Base-by-base conservation (phyloP, 2,888 invertebrate species). In the Mellilla xanthometata region DNA sequence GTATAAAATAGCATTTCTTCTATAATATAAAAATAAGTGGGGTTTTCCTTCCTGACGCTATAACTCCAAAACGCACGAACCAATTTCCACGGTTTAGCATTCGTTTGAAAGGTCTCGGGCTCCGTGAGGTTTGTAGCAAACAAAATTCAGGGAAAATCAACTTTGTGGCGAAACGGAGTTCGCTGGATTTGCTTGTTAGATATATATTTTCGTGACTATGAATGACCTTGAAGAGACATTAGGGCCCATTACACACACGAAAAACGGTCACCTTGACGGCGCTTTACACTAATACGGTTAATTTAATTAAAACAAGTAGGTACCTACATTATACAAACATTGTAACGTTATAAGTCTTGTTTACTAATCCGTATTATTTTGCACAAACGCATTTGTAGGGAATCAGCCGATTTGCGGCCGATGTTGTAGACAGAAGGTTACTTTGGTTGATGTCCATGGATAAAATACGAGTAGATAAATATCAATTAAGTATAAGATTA, bases 351-450 rank as follows among this genome's bases (percentile, higher is more conserved):
- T 39, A 36, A 41, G 36, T 47, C 13, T 34, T 7, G 38, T 26
- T 38, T 39, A 48, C 40, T 33, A 42, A 48, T 48, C 47, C 47
- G 47, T 30, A 48, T 48, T 42, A 48, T 48, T 41, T 45, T 19
- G 40, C 38, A 15, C 42, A 42, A 33, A 34, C 33, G 31, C 8
- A 11, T 13, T 50, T 45, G 32, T 49, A 38, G 0, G 56, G 41
- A 34, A 52, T 52, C 46, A 47, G 49, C 41, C 41, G 48, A 56
- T 56, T 55, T 52, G 47, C 44, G 40, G 36, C 33, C 41, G 23
- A 29, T 19, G 12, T 8, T 24, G 48, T 52, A 48, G 52, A 52
- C 47, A 50, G 31, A 45, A 34, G 10, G 12, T 52, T 50, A 48
- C 40, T 22, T 30, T 50, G 46, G 32, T 46, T 39, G 45, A 52